Evolutionary conservation across 37 sponge, comb jelly and placozoan genomes (phyloP).

Genomic region (Cliona cf. orientalis): DNA sequence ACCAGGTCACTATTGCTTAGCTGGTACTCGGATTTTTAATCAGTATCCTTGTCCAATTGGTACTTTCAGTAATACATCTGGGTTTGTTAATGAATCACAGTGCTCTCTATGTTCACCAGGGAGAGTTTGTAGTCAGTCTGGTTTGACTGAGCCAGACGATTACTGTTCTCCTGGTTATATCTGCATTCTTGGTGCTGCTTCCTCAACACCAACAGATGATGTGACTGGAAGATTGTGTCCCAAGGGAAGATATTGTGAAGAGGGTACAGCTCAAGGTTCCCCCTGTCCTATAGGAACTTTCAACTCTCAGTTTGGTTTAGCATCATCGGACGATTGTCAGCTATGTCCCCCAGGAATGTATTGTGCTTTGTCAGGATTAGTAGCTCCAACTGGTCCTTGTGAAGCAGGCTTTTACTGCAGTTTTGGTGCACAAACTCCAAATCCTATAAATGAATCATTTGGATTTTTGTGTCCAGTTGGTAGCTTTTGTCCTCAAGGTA

Average conservation of each 20-base stretch:
- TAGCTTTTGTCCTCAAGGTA: too few species aligned
- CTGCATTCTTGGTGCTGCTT: background rate
- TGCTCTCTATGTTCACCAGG: background rate
- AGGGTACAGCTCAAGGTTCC: background rate
- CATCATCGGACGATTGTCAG: background rate
- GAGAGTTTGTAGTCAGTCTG: background rate
- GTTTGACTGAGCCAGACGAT: background rate
- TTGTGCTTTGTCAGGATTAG: background rate
- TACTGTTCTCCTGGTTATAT: conserved; percentile 1
- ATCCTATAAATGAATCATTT: background rate
- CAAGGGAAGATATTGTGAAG: background rate
- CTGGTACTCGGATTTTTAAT: background rate
- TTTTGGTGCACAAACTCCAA: background rate
- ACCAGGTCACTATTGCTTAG: background rate
- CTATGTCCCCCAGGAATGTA: background rate
- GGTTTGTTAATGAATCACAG: background rate
- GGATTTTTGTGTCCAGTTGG: too few species aligned
- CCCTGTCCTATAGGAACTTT: background rate
- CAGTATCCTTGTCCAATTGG: conserved; percentile 3
- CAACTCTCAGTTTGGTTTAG: background rate
- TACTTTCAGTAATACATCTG: background rate
- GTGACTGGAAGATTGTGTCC: background rate
- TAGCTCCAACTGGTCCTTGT: background rate
- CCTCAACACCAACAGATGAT: background rate
- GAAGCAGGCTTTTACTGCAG: conserved; percentile 1